Evolutionary conservation across 2,797 vertebrate genomes (phyloP), one percentile per base, ranked within the genome.

Genomic region (Ibycter americanus): DNA sequence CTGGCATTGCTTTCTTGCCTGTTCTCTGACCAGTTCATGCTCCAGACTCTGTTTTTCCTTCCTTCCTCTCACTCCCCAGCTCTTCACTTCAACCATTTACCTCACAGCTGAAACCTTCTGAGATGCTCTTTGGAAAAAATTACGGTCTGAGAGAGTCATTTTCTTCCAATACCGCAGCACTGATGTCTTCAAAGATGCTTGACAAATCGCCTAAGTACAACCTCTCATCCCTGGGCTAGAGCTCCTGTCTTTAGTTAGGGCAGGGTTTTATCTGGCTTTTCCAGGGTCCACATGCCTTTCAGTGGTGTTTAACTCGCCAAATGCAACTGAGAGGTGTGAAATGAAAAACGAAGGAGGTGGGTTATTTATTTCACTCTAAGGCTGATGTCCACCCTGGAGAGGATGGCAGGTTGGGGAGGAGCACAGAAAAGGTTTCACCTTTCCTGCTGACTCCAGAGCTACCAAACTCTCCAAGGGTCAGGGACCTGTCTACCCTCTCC

Each of bases 241-340:
- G 1, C 38, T 26, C 32, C 18, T 61, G 21, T 18, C 56, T 72
- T 87, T 32, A 40, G 46, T 55, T 42, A 55, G 61, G 51, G 12
- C 34, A n/a, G 55, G 13, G 8, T 12, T 51, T 42, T 56, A 6
- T 18, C 15, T 5, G n/a, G 6, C 32, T 77, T 73, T 73, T 74
- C 42, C 27, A 25, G 27, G 23, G 11, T 42, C 23, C 0, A 0
- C 3, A 0, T 32, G 26, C 6, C 27, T 82, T 55, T 59, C 32
- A 40, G 11, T 7, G 67, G 8, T n/a, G 40, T 40, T 70, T 19
- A 44, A 38, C 27, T 52, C 1, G 0, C 55, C 51, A 65, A 13
- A 32, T 0, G 0, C 42, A 54, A 16, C 47, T 7, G 34, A 52
- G 34, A 36, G 12, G 3, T 31, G 31, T 18, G 25, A 63, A 27